These are phyloP conservation scores for Neodon shergylaensis DNA, from an alignment of 2,113 vertebrate genomes.

Conservation along the genomic window DNA sequence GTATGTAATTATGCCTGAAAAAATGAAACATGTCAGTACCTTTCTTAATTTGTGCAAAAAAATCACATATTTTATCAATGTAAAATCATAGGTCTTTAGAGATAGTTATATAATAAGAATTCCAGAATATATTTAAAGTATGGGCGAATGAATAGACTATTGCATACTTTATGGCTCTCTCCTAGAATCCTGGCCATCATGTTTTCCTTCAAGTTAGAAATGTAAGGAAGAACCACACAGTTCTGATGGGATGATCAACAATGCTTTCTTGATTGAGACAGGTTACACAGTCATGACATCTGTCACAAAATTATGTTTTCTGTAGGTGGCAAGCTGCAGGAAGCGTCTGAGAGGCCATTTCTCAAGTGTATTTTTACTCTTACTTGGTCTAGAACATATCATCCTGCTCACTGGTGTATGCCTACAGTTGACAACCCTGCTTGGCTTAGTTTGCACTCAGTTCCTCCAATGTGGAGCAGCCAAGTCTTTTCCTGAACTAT, in stretches of 20 bases:
- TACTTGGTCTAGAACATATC: neutral
- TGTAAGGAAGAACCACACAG: neutral
- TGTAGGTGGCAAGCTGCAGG: fast-evolving
- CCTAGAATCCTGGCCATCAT: no score
- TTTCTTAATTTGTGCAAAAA: constrained; percentile 52
- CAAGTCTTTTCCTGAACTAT: neutral
- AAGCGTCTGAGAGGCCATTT: neutral
- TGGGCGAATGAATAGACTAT: neutral
- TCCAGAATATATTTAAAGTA: neutral
- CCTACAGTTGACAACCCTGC: neutral
- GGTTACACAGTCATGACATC: fast-evolving
- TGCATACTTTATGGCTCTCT: no score
- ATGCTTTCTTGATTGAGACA: fast-evolving
- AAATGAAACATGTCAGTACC: neutral
- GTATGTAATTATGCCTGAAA: constrained; percentile 36
- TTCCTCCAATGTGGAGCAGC: neutral
- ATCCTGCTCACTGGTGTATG: neutral
- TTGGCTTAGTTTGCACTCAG: neutral
- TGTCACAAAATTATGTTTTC: neutral
- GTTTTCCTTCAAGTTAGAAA: neutral
- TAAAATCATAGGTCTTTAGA: neutral
- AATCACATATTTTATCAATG: constrained; percentile 9
- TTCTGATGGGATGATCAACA: neutral
- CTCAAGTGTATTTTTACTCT: neutral
- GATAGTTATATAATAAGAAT: neutral